Conservation (phyloP, 2,113 vertebrate genomes). For the Anoplopoma fimbria region DNA sequence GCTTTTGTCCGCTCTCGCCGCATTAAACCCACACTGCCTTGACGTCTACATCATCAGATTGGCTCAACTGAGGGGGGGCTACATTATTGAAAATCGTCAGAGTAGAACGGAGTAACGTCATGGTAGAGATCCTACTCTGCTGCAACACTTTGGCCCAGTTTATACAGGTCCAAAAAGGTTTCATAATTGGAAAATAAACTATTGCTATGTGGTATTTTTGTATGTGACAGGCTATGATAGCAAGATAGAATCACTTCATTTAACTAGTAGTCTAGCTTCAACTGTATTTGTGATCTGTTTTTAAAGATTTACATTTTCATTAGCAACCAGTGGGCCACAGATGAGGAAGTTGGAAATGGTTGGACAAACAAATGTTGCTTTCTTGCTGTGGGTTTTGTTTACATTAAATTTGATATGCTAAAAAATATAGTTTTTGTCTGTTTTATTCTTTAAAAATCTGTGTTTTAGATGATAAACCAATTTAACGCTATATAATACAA, state of each 20-base stretch:
- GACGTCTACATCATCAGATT: conserved; percentile 36
- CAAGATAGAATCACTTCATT: no score
- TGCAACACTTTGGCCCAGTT: neutral
- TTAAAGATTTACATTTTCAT: neutral
- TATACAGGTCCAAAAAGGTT: neutral
- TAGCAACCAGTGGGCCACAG: no score
- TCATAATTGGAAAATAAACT: neutral
- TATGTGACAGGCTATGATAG: neutral
- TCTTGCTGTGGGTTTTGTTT: neutral
- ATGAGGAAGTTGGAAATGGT: no score
- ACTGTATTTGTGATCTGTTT: neutral
- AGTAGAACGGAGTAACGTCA: conserved; percentile 18
- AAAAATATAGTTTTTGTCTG: neutral
- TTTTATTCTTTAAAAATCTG: neutral
- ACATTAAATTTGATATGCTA: neutral
- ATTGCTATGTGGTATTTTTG: neutral
- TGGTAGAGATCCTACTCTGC: neutral
- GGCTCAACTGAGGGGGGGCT: conserved; percentile 17
- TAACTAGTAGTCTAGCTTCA: neutral
- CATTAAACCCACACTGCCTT: conserved; percentile 40
- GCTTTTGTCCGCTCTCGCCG: conserved; percentile 31
- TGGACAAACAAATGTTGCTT: no score
- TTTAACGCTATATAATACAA: neutral
- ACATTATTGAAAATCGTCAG: conserved; percentile 44
- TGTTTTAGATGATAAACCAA: conserved; percentile 1